Conservation (phyloP, 2,888 invertebrate genomes). For the Ametastegia equiseti region DNA sequence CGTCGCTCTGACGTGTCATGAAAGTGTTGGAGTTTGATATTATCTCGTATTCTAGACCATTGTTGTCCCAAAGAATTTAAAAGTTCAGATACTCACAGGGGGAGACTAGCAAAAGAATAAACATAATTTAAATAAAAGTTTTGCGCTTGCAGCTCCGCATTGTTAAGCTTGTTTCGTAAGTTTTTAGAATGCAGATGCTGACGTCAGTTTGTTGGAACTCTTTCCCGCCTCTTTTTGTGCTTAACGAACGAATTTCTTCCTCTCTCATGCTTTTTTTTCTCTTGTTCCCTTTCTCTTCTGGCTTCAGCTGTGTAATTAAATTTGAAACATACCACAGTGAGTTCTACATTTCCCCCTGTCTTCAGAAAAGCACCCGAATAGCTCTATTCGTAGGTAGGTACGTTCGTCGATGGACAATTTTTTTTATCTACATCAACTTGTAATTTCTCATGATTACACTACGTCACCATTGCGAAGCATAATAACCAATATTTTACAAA, state of each 20-base stretch:
- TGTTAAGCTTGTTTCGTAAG: conserved; percentile 45
- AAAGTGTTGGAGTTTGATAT: neutral
- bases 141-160: conserved; percentile 38
- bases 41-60: conserved; percentile 1
- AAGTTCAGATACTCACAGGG: neutral
- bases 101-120: conserved; percentile 38
- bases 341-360: neutral
- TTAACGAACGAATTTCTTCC: conserved; percentile 13
- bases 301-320: conserved; percentile 34
- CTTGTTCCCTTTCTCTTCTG: neutral
- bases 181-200: conserved; percentile 48
- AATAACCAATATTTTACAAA: neutral
- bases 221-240: neutral
- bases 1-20: neutral
- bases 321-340: conserved; percentile 36
- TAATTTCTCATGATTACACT: neutral
- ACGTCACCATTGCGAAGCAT: neutral
- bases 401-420: neutral
- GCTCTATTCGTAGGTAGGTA: neutral
- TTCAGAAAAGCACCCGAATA: neutral
- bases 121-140: conserved; percentile 48
- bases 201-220: conserved; percentile 41
- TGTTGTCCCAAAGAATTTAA: neutral
- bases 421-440: neutral
- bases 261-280: conserved; percentile 15